These are phyloP conservation scores for Nemopilema nomurai DNA, from an alignment of 30 jellyfish, hydroid and myxozoan species.

Conservation along the genomic window DNA sequence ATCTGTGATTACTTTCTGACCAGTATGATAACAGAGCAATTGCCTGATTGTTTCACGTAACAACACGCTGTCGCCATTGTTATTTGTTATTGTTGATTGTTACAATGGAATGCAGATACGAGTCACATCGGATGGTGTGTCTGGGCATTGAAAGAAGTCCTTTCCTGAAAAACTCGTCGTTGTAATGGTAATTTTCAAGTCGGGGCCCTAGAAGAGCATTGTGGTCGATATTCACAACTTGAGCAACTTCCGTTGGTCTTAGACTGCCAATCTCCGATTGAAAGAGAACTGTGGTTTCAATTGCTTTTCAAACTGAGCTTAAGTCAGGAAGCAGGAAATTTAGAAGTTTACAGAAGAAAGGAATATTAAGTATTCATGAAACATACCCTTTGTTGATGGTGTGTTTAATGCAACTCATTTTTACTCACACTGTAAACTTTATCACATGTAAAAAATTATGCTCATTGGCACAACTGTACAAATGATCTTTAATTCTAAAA, in stretches of 20 bases:
- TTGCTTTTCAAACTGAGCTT: slow-evolving; percentile 83
- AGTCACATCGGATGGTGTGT: slow-evolving; percentile 53
- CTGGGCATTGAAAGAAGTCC: slow-evolving; percentile 28
- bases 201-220: slow-evolving; percentile 45
- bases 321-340: slow-evolving; percentile 87
- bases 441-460: background rate
- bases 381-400: slow-evolving; percentile 60
- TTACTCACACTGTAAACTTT: background rate
- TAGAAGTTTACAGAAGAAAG: slow-evolving; percentile 76
- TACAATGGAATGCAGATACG: slow-evolving; percentile 31
- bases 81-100: slow-evolving; percentile 13
- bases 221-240: slow-evolving; percentile 82
- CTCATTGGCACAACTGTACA: background rate
- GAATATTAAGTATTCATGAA: slow-evolving; percentile 68
- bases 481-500: background rate
- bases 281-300: slow-evolving; percentile 78
- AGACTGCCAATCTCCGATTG: slow-evolving; percentile 72
- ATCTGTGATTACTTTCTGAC: background rate
- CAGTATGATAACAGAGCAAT: background rate
- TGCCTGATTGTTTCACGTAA: background rate
- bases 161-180: slow-evolving; percentile 68
- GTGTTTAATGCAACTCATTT: background rate
- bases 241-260: slow-evolving; percentile 81
- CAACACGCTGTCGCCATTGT: slow-evolving; percentile 12
- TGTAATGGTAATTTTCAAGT: slow-evolving; percentile 40